Evolutionary conservation across 2,113 vertebrate species (phyloP), one percentile per base, ranked within the genome.

Genomic region (Oreochromis niloticus): DNA sequence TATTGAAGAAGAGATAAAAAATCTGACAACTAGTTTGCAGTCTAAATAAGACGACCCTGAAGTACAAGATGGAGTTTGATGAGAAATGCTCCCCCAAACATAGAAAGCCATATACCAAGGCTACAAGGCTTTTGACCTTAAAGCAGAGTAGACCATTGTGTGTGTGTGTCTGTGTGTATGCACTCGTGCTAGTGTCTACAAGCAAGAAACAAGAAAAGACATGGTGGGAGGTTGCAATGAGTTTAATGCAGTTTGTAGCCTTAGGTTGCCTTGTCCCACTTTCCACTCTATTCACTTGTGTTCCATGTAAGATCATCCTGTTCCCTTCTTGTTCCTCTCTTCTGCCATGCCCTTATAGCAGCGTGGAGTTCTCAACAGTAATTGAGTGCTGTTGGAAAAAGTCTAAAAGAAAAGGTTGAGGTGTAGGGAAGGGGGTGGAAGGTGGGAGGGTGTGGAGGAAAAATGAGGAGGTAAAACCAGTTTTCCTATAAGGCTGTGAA

Each of bases 241-340:
- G 41, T 94, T 92, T 92, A 93, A 95, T 92, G 92, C 92, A 89
- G 79, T 88, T 92, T 92, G 56, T 92, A 83, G 90, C 94, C 92
- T 89, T 2, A 75, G 90, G 59, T 68, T 54, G 56, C 88, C 6
- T 50, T 90, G 81, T 86, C 78, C 87, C 1, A 46, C 85, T 94
- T 93, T 94, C 85, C 75, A 66, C 78, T 87, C 66, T 17, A 30
- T 86, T 91, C 30, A 5, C 66, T 86, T 89, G 30, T 81, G 46
- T 68, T 84, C 34, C 17, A 13, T 83, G 83, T 89, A 84, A 93
- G 86, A 94, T 94, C 91, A 87, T 89, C 79, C 85, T 89, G 83
- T 90, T 91, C 90, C 54, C 34, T 39, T n/a, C 81, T 84, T 86
- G 75, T 90, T 90, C 68, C 54, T 80, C 81, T 87, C 57, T 78